Conservation (phyloP, 2,113 vertebrate genomes). For the Misgurnus mizolepis region DNA sequence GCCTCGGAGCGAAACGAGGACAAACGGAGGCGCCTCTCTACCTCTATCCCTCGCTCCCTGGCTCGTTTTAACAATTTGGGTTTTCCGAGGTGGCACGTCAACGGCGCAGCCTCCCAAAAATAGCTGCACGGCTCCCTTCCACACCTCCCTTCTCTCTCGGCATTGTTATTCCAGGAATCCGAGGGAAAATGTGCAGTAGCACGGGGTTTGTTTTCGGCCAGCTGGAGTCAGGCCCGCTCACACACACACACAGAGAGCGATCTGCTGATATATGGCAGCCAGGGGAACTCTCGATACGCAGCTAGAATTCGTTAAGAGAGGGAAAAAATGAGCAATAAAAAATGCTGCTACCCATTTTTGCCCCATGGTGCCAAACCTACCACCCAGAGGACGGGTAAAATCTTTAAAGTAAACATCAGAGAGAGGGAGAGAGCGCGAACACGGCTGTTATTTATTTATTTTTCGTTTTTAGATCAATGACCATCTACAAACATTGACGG, state of each 20-base stretch:
- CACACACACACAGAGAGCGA: neutral
- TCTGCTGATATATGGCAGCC: slow-evolving; percentile 37
- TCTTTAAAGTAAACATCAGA: slow-evolving; percentile 25
- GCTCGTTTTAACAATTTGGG: slow-evolving; percentile 40
- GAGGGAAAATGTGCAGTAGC: slow-evolving; percentile 42
- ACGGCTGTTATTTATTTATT: slow-evolving; percentile 9
- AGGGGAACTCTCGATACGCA: slow-evolving; percentile 28
- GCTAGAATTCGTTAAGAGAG: slow-evolving; percentile 23
- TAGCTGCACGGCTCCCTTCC: slow-evolving; percentile 25
- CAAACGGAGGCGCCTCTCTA: slow-evolving; percentile 12
- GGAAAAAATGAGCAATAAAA: slow-evolving; percentile 28
- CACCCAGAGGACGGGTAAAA: neutral
- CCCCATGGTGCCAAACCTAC: neutral
- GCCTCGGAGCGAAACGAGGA: slow-evolving; percentile 38
- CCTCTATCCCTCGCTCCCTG: neutral
- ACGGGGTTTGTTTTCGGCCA: slow-evolving; percentile 30
- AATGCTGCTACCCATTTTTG: slow-evolving; percentile 25
- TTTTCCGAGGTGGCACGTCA: slow-evolving; percentile 51
- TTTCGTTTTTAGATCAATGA: slow-evolving; percentile 29
- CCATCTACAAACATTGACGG: slow-evolving; percentile 12
- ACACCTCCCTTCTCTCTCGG: slow-evolving; percentile 17
- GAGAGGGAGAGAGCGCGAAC: neutral
- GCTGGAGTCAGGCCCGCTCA: slow-evolving; percentile 36
- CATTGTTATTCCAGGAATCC: slow-evolving; percentile 54
- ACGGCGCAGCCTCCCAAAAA: slow-evolving; percentile 50